Evolutionary conservation across 2,888 invertebrate species (phyloP).

Genomic region (Pachycephus smyrnensis): DNA sequence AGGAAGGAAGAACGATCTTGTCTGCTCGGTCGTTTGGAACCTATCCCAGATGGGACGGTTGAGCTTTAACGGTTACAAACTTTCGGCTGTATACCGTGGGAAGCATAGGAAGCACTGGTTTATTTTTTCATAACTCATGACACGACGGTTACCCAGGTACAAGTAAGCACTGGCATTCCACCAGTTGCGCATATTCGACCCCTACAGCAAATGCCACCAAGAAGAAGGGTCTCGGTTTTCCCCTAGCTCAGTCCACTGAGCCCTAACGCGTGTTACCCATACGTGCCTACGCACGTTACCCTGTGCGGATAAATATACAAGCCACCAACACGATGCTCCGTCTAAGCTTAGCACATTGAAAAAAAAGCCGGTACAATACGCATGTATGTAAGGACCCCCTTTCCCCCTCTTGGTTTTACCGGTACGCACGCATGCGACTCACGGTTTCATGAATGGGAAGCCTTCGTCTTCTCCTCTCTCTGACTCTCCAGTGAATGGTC

Average conservation of each 20-base stretch:
- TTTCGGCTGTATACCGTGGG: not conserved
- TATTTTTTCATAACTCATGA: not conserved
- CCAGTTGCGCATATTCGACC: conserved; percentile 47
- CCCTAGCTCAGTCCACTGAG: not conserved
- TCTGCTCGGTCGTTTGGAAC: not conserved
- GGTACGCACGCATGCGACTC: conserved; percentile 47
- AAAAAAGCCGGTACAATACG: conserved; percentile 14
- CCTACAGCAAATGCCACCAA: not conserved
- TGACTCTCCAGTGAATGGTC: conserved; percentile 52
- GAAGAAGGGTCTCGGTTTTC: not conserved
- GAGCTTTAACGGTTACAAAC: not conserved
- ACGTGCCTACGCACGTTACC: not conserved
- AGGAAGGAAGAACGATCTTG: not conserved
- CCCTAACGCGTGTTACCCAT: not conserved
- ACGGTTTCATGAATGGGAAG: conserved; percentile 61
- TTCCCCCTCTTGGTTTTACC: conserved; percentile 15
- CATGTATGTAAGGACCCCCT: conserved; percentile 3
- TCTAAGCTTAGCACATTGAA: not conserved
- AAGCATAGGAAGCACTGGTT: not conserved
- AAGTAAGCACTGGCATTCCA: conserved; percentile 43
- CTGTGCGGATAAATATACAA: not conserved
- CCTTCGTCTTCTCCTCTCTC: conserved; percentile 48
- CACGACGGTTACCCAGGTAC: conserved; percentile 2
- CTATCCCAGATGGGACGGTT: not conserved
- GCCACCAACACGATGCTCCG: not conserved